phyloP scores from a whole-genome alignment of 2,797 vertebrate species.

The Microchirus variegatus region DNA sequence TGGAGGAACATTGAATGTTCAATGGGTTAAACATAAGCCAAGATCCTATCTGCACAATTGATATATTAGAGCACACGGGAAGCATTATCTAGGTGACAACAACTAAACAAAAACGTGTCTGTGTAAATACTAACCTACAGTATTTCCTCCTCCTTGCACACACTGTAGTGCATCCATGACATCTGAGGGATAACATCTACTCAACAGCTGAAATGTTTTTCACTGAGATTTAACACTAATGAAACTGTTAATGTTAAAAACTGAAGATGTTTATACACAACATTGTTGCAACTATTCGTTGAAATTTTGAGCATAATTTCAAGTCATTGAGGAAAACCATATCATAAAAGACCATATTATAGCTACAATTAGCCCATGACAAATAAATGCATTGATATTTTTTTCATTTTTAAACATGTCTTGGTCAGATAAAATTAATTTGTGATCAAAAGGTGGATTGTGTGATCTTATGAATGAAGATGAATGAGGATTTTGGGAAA shows the following conservation, averaged over 20 bases:
- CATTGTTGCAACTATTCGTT: neutral
- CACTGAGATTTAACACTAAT: neutral
- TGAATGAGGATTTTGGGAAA: neutral
- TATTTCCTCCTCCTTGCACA: neutral
- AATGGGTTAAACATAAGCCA: slow-evolving; percentile 15
- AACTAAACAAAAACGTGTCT: too few species aligned
- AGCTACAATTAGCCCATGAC: too few species aligned
- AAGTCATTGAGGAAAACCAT: neutral
- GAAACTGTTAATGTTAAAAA: neutral
- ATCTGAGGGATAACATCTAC: neutral
- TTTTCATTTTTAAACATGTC: too few species aligned
- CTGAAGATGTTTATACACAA: neutral
- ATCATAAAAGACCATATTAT: neutral
- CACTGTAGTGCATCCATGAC: neutral
- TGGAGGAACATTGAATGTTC: neutral
- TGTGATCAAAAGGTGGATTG: too few species aligned
- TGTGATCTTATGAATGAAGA: too few species aligned
- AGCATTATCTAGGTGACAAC: neutral
- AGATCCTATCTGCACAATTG: neutral
- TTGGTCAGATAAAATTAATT: too few species aligned
- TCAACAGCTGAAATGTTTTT: neutral
- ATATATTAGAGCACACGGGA: slow-evolving; percentile 6
- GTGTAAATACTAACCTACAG: neutral
- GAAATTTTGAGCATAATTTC: neutral
- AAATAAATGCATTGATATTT: too few species aligned